A percentile compares a stretch with the other conserved stretches of the same genome.
phyloP scores from a whole-genome alignment of 1,140 invertebrate genomes.

The Tetranychus cinnabarinus region DNA sequence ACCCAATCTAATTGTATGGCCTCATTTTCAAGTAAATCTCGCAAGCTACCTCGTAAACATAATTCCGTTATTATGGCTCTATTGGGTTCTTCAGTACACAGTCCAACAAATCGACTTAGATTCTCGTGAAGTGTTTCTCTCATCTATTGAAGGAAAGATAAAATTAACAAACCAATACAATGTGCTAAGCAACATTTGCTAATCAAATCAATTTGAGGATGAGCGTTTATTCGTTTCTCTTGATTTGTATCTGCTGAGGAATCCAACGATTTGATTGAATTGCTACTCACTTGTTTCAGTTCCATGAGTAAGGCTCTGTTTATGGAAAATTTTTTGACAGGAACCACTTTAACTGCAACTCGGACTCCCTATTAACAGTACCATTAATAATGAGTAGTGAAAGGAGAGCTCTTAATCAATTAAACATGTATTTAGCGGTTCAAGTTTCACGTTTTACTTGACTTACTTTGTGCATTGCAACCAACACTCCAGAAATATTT shows the following conservation, averaged over 20 bases:
- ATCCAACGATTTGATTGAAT: not conserved
- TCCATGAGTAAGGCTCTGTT: slow-evolving; percentile 14
- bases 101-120: slow-evolving; percentile 57
- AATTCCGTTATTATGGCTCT: slow-evolving; percentile 72
- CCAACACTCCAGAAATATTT: slow-evolving; percentile 3
- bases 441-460: too few species aligned
- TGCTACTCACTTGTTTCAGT: slow-evolving; percentile 7
- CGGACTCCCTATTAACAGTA: not conserved
- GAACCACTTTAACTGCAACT: slow-evolving; percentile 14
- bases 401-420: not conserved
- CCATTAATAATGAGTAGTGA: not conserved
- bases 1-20: slow-evolving; percentile 75
- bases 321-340: slow-evolving; percentile 10
- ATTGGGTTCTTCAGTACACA: slow-evolving; percentile 40
- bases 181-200: too few species aligned
- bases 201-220: too few species aligned
- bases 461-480: slow-evolving; percentile 6
- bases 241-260: too few species aligned
- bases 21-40: slow-evolving; percentile 79
- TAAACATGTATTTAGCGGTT: too few species aligned
- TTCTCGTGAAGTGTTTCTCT: slow-evolving; percentile 67
- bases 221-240: too few species aligned
- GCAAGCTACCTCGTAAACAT: slow-evolving; percentile 71
- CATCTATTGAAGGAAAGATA: slow-evolving; percentile 25
- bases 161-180: too few species aligned